These are phyloP conservation scores for Helicoverpa zea DNA, from an alignment of 1,140 invertebrate genomes.

Conservation along the genomic window DNA sequence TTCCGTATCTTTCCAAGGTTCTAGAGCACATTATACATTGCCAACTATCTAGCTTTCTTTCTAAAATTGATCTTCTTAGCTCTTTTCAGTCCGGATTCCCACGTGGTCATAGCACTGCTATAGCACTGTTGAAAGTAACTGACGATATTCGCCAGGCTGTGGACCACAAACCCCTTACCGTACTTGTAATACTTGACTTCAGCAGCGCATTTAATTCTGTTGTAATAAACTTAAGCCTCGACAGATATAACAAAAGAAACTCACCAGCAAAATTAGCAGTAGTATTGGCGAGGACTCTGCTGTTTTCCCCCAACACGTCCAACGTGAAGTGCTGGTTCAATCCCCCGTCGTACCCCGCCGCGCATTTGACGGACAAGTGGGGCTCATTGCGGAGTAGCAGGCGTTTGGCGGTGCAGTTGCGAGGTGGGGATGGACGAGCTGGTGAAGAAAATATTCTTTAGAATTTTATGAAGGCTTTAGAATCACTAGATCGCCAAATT, in stretches of 20 bases:
- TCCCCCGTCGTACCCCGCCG: conserved; percentile 94
- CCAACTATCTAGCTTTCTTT: no score
- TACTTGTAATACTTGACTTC: no score
- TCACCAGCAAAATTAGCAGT: conserved; percentile 67
- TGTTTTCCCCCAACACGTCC: conserved; percentile 89
- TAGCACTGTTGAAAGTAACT: no score
- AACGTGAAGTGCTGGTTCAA: conserved; percentile 93
- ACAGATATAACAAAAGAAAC: background rate
- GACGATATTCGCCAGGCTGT: no score
- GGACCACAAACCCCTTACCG: no score
- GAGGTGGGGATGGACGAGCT: conserved; percentile 93
- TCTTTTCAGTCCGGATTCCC: no score
- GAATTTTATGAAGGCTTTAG: background rate
- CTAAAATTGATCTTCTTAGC: no score
- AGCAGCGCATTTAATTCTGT: no score
- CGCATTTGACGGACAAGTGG: conserved; percentile 90
- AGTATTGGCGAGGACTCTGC: conserved; percentile 67
- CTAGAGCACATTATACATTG: no score
- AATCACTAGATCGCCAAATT: background rate
- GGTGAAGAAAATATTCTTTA: conserved; percentile 41
- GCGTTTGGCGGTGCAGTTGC: conserved; percentile 93
- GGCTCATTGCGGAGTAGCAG: conserved; percentile 89
- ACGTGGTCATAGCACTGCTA: no score
- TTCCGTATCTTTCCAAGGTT: no score
- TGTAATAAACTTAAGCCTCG: no score